Percentiles rank a stretch among this genome's conserved stretches.
Evolutionary conservation across 2,113 vertebrate species (phyloP).

Genomic region (Cavia aperea): DNA sequence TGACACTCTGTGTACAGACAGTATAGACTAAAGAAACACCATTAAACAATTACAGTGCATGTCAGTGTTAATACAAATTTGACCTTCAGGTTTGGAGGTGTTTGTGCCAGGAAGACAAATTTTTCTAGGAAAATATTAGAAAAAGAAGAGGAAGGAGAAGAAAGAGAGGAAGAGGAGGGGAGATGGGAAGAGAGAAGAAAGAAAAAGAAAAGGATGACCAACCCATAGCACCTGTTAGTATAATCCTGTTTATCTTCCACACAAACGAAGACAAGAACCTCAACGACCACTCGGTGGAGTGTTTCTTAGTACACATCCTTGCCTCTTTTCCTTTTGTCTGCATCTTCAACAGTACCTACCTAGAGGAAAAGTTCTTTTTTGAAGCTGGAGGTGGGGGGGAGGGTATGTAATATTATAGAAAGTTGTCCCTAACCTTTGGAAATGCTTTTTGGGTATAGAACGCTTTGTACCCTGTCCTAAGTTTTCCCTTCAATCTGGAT

Average conservation of each 20-base stretch:
- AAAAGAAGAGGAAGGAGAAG: neutral
- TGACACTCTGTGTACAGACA: neutral
- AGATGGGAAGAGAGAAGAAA: neutral
- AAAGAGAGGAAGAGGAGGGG: neutral
- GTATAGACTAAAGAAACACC: constrained; percentile 4
- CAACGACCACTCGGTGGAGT: neutral
- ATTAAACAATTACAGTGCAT: neutral
- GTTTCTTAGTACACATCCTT: neutral
- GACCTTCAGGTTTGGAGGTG: constrained; percentile 3
- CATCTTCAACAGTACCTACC: neutral
- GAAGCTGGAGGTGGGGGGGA: neutral
- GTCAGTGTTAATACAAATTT: constrained; percentile 1
- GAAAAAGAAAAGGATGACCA: neutral
- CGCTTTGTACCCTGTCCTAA: neutral
- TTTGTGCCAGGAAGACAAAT: constrained; percentile 29
- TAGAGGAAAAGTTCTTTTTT: constrained; percentile 14
- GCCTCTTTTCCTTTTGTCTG: constrained; percentile 14
- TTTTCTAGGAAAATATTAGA: neutral
- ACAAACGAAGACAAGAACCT: neutral
- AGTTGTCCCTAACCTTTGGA: constrained; percentile 1
- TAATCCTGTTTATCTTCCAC: neutral
- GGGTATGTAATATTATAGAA: neutral
- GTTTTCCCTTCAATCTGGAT: neutral
- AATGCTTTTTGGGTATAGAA: neutral
- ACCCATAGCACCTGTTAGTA: neutral